Evolutionary conservation across 2,888 invertebrate species (phyloP), one percentile per base, ranked within the genome.

Genomic region (Mylabris sibirica): DNA sequence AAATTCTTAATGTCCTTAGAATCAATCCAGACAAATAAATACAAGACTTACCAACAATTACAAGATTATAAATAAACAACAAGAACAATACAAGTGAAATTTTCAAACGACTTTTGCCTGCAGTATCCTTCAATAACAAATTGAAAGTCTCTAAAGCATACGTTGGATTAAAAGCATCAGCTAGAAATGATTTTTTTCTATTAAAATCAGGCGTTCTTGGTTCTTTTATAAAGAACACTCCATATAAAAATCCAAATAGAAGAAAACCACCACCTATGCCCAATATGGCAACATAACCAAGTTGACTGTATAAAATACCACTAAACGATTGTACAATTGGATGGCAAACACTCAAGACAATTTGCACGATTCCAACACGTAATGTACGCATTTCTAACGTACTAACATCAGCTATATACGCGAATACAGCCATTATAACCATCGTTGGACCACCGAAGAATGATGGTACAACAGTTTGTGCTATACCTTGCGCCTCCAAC

Each of bases 381-480:
- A 90, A 86, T 1, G 90, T 91, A 30, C 90, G 85, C 72, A 88
- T 86, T 75, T 90, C 88, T 24, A 87, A 67, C 0, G 88, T 85
- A 53, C 90, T 85, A 2, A 84, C 81, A 74, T 85, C 85, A 3
- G 85, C 84, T 24, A 85, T 81, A 68, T 85, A 85, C 1, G 85
- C 79, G 68, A 82, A 85, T 14, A 80, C 75, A 12, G 84, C 84
- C 83, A 85, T 84, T 4, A 82, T 78, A 20, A 85, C 69, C 79
- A 84, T 82, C 0, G 89, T 86, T 69, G 86, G 84, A 24, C 90
- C 89, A 34, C 91, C 90, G 26, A 87, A 87, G 35, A 90, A 82
- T 0, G 90, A 88, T 1, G 88, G 86, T 0, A 89, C 85, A 0
- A 90, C 74, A 2, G 86, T 85, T 83, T 89, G 88, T 63, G 88